Evolutionary conservation across 2,888 invertebrate species (phyloP), one percentile per base, ranked within the genome.

Genomic region (Meteorus cinctellus): DNA sequence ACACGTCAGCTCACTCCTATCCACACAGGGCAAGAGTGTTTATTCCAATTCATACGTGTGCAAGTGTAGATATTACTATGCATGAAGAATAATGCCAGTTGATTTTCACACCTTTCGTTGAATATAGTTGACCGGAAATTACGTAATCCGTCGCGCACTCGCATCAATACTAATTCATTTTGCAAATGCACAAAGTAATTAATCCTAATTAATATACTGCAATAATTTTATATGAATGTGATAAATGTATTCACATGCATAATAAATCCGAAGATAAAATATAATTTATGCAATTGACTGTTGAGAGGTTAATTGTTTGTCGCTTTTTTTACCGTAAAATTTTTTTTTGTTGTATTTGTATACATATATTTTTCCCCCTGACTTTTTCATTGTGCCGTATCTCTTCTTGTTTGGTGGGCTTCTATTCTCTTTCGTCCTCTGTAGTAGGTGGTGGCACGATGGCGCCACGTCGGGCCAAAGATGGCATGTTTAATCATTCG

Each of bases 401-500:
- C 51, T 29, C 27, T 29, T 36, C 29, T 10, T 34, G n/a, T 66
- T 19, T 12, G 4, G 62, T 14, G n/a, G 6, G 4, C 16, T 62
- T 62, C 31, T 34, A 48, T 68, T 72, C 31, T 62, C 59, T 75
- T 14, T 60, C 51, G 41, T 36, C 68, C 36, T 48, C 63, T 68
- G 34, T 51, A n/a, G 51, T 72, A 67, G 60, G 34, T 72, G 70
- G 72, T 72, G 76, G 68, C 75, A 69, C 77, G 62, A 62, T 72
- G 76, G 76, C 76, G 76, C 73, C 78, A 69, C 77, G 66, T 62
- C 74, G 75, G 72, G 79, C 76, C 77, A 65, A 59, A 82, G 81
- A 76, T 82, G 83, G 86, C 83, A 84, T 83, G 83, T 85, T 85
- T 85, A 84, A 86, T 86, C 85, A 86, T 86, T 85, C 84, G 86